phyloP scores from a whole-genome alignment of 2,888 invertebrate genomes.

The Coecobrya sp. region DNA sequence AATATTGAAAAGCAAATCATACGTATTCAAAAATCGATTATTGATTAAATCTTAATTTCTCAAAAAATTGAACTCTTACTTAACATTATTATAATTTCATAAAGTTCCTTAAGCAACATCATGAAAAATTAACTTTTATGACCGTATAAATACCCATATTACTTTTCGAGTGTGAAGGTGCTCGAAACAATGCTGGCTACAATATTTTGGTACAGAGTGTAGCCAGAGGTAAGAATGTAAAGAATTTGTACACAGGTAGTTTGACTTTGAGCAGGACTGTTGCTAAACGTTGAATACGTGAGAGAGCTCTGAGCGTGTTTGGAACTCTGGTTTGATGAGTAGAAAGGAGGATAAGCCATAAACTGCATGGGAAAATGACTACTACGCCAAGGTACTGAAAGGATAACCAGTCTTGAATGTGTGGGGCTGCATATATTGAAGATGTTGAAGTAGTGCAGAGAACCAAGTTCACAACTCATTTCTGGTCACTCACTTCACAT shows the following conservation, averaged over 20 bases:
- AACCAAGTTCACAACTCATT: constrained; percentile 79
- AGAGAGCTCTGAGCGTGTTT: constrained; percentile 47
- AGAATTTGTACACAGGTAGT: constrained; percentile 24
- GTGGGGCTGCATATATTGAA: constrained; percentile 42
- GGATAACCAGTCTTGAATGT: constrained; percentile 65
- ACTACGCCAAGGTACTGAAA: constrained; percentile 54
- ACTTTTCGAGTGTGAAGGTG: not conserved
- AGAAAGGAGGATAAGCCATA: constrained; percentile 41
- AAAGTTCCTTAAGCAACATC: too few species aligned
- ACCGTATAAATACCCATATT: not conserved
- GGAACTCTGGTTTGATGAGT: constrained; percentile 55
- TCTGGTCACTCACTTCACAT: constrained; percentile 82
- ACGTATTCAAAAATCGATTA: too few species aligned
- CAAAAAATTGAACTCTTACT: too few species aligned
- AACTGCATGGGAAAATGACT: constrained; percentile 49
- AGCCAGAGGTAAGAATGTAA: not conserved
- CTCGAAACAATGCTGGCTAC: not conserved
- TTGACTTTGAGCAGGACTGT: constrained; percentile 29
- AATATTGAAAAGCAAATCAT: too few species aligned
- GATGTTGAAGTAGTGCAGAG: constrained; percentile 74
- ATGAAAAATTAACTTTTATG: too few species aligned
- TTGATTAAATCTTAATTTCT: too few species aligned
- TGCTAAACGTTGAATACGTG: constrained; percentile 11
- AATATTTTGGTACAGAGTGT: not conserved
- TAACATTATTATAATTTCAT: too few species aligned